phyloP scores from a whole-genome alignment of 1,140 invertebrate genomes.

The Fragariocoptes setiger region DNA sequence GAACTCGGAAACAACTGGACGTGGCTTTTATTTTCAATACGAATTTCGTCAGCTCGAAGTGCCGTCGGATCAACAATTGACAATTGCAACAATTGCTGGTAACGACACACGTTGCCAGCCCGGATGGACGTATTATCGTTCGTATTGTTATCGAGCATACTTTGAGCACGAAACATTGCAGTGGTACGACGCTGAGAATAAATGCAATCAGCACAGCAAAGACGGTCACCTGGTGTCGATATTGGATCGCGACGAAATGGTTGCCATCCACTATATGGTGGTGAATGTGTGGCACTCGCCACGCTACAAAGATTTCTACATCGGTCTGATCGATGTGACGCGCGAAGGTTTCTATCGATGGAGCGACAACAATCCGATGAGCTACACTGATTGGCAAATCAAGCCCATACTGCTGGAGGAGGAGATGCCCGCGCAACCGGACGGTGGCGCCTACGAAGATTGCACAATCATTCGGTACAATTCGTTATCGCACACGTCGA shows the following conservation, averaged over 20 bases:
- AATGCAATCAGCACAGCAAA: conserved; percentile 8
- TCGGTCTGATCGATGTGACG: conserved; percentile 13
- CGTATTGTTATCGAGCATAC: conserved; percentile 12
- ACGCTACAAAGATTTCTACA: conserved; percentile 11
- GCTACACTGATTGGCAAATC: conserved; percentile 14
- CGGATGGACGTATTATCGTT: conserved; percentile 13
- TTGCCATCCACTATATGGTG: conserved; percentile 13
- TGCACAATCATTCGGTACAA: conserved; percentile 13
- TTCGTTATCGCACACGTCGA: conserved; percentile 12
- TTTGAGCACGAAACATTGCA: conserved; percentile 11
- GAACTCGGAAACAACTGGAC: conserved; percentile 9
- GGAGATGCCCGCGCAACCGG: conserved; percentile 10
- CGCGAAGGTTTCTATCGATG: conserved; percentile 14
- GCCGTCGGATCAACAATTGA: not conserved
- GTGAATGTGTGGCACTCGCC: conserved; percentile 11
- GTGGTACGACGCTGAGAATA: conserved; percentile 13
- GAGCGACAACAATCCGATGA: conserved; percentile 14
- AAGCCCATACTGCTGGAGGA: not conserved
- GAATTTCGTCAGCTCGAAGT: conserved; percentile 10
- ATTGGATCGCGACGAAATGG: conserved; percentile 12
- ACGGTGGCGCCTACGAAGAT: conserved; percentile 14
- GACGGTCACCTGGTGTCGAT: conserved; percentile 13
- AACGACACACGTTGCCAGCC: conserved; percentile 5
- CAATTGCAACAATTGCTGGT: too few species aligned
- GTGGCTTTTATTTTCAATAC: conserved; percentile 13